Evolutionary conservation across 2,113 vertebrate genomes (phyloP), one percentile per base, ranked within the genome.

Genomic region (Tetrax tetrax): DNA sequence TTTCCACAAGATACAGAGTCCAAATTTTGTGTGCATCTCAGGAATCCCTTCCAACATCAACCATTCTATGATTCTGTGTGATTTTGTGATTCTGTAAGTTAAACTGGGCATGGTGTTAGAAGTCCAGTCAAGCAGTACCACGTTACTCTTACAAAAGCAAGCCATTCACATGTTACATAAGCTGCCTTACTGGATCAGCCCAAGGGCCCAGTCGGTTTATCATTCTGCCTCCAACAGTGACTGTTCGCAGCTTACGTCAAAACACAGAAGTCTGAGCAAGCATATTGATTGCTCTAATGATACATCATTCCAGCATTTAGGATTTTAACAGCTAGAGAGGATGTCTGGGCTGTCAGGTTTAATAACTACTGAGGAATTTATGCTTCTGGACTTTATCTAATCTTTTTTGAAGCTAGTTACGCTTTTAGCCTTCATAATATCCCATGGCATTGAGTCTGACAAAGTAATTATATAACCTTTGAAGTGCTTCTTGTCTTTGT

Each of bases 401-500:
- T 91, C 50, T 61, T 86, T 83, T 86, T 59, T 92, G 83, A 95
- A 92, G 59, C 71, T 77, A 54, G 48, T 61, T 95, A 86, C 0
- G 1, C 70, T 65, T 90, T 83, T 88, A 92, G 80, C 70, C 24
- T 87, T 48, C 21, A 10, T 87, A 75, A 85, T 85, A 85, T 79
- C 70, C 33, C 82, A 12, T 66, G 71, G 45, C 79, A 65, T 8
- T 45, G 37, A 70, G 59, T 37, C 47, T 90, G 85, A 93, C 45
- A 80, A 94, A 89, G 54, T 90, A 91, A 94, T 90, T 76, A 56
- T 61, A 43, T 74, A 78, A 80, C 54, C 63, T 93, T 65, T 0
- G 6, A 86, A 95, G 37, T 23, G 37, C 29, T 90, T 88, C 70
- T 57, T 83, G 59, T 61, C 64, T 88, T 96, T 65, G 5, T 65